Evolutionary conservation across 2,113 vertebrate species (phyloP).

Genomic region (Neoarius graeffei): DNA sequence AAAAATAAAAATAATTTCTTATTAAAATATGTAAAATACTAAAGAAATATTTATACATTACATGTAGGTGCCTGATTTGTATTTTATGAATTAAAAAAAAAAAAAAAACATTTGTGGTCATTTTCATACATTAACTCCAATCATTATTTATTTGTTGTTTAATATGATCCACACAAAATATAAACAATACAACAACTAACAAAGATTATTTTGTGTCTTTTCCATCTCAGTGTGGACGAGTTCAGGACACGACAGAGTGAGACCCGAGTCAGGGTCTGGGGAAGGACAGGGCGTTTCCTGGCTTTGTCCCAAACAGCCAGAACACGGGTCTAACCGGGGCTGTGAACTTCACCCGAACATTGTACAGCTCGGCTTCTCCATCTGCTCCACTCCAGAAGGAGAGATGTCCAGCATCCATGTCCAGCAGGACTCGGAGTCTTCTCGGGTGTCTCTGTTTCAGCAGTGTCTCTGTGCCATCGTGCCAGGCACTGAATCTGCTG

Average conservation of each 20-base stretch:
- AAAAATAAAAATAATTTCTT: neutral
- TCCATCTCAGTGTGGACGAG: neutral
- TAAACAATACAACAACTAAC: neutral
- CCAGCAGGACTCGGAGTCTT: conserved; percentile 43
- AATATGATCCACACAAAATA: neutral
- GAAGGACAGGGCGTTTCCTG: conserved; percentile 47
- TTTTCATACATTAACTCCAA: neutral
- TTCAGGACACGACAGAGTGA: neutral
- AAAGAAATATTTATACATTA: neutral
- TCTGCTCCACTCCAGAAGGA: conserved; percentile 46
- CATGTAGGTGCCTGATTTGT: neutral
- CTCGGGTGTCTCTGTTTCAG: conserved; percentile 30
- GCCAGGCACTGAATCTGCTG: conserved; percentile 43
- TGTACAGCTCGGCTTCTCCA: conserved; percentile 16
- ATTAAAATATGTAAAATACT: neutral
- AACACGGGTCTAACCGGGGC: conserved; percentile 51
- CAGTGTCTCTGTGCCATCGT: conserved; percentile 4
- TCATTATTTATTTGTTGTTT: neutral
- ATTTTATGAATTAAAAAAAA: neutral
- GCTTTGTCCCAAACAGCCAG: conserved; percentile 55
- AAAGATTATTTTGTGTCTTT: neutral
- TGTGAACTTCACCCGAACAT: conserved; percentile 21
- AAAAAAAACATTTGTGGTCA: neutral
- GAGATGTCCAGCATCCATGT: conserved; percentile 36
- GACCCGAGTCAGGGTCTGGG: conserved; percentile 9